Conservation (phyloP, 2,113 vertebrate species). For the Melanerpes aurifrons region DNA sequence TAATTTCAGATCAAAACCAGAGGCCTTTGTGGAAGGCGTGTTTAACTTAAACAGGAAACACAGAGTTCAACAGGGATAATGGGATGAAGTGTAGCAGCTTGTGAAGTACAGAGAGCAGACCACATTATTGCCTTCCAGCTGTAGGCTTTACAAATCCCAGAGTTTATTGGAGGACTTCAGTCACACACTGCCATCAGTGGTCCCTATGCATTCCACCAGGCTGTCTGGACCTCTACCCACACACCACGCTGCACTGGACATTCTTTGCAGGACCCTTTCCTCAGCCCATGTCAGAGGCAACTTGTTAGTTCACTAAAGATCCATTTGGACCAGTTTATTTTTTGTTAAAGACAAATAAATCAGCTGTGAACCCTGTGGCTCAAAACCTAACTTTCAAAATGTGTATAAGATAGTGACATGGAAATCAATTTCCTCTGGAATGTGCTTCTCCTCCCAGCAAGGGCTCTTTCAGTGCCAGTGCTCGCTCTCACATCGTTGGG, state of each 20-base stretch:
- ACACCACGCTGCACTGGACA: fast-evolving
- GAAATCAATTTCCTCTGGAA: constrained; percentile 71
- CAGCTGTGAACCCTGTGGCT: constrained; percentile 27
- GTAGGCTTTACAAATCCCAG: neutral
- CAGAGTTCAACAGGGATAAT: constrained; percentile 36
- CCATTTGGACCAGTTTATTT: neutral
- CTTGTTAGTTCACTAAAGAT: neutral
- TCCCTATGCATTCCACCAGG: neutral
- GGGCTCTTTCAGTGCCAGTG: constrained; percentile 40
- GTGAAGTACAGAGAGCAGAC: constrained; percentile 62
- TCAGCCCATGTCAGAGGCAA: neutral
- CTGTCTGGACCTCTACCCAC: neutral
- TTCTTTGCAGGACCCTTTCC: neutral
- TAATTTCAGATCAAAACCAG: constrained; percentile 54
- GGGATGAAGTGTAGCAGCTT: constrained; percentile 43
- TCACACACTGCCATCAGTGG: neutral
- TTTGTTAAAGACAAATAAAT: constrained; percentile 46
- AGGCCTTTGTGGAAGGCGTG: constrained; percentile 34
- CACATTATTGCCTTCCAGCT: neutral
- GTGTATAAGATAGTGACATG: constrained; percentile 46
- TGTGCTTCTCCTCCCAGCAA: constrained; percentile 47
- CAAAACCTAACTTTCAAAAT: constrained; percentile 57
- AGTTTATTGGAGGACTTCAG: neutral
- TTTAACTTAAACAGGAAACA: constrained; percentile 59
- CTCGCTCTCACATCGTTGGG: constrained; percentile 17